Evolutionary conservation across 2,797 vertebrate genomes (phyloP), one percentile per base, ranked within the genome.

Genomic region (Pangasius macronema): DNA sequence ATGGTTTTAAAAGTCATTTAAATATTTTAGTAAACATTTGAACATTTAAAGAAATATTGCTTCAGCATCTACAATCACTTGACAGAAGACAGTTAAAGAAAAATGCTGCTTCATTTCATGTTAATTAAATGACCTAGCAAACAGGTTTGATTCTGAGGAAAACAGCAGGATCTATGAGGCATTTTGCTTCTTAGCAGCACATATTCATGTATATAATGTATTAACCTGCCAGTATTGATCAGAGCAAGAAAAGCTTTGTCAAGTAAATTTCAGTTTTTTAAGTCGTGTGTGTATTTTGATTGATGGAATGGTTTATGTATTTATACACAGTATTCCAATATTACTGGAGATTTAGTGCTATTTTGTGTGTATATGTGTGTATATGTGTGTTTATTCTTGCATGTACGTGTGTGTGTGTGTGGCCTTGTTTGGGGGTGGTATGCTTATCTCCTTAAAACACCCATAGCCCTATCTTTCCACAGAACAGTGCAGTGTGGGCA

Each of bases 391-490:
- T 20, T 55, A 49, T 53, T 42, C 14, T 18, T n/a, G 9, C 42
- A 33, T 51, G 22, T 73, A 22, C 33, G 42, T 67, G 76, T 85
- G n/a, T 36, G 11, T 20, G n/a, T 36, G 11, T 20, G 65, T 55
- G 82, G 55, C 67, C 36, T 65, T 79, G 53, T 53, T 81, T 6
- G 16, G 55, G 7, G 2, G 30, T 8, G 36, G 9, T 80, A 49
- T 79, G 67, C 49, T 87, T 91, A 91, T 91, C 91, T 91, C 85
- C 57, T 39, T 51, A 51, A 87, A 91, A 91, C 91, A 91, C 63
- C 65, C 70, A 5, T 55, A 53, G 75, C 80, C 65, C 36, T 90
- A 90, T 90, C 91, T 86, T n/a, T 20, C 55, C 73, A 36, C 82
- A 55, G 81, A 51, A 18, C 75, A 6, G 87, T 57, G 16, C 88